Percentiles rank a stretch among this genome's conserved stretches.
Conservation (phyloP, 1,140 invertebrate species). For the Drosophila bocqueti region DNA sequence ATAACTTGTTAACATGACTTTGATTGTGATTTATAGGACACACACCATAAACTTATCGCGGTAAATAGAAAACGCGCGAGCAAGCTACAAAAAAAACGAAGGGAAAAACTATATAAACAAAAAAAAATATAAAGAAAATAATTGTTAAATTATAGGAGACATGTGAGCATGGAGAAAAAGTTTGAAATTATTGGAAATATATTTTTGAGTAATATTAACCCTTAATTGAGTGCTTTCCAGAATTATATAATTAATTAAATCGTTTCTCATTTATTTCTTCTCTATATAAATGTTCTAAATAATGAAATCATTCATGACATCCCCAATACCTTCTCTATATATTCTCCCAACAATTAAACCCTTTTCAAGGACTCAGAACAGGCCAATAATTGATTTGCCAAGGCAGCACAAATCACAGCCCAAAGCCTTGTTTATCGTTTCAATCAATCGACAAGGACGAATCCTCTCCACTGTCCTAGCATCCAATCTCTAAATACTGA, state of each 20-base stretch:
- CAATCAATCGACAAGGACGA: slow-evolving; percentile 13
- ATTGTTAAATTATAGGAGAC: slow-evolving; percentile 27
- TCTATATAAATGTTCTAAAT: background rate
- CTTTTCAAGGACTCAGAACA: background rate
- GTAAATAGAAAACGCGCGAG: slow-evolving; percentile 13
- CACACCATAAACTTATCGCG: slow-evolving; percentile 54
- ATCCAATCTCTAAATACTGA: background rate
- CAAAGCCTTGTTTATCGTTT: slow-evolving; percentile 11
- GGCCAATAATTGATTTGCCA: background rate
- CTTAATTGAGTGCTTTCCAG: background rate
- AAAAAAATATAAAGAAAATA: slow-evolving; percentile 2
- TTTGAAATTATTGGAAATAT: background rate
- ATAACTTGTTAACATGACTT: slow-evolving; percentile 63
- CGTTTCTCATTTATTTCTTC: background rate
- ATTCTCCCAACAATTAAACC: background rate
- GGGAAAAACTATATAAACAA: background rate
- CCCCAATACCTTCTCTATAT: background rate
- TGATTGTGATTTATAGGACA: slow-evolving; percentile 63
- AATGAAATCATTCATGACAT: background rate
- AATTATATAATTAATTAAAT: background rate
- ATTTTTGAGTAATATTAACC: background rate
- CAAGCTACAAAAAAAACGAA: background rate
- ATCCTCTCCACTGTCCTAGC: background rate
- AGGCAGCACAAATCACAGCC: background rate
- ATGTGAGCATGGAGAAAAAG: slow-evolving; percentile 7